Base-by-base conservation (phyloP, 2,113 vertebrate genomes). In the Microcebus jonahi region DNA sequence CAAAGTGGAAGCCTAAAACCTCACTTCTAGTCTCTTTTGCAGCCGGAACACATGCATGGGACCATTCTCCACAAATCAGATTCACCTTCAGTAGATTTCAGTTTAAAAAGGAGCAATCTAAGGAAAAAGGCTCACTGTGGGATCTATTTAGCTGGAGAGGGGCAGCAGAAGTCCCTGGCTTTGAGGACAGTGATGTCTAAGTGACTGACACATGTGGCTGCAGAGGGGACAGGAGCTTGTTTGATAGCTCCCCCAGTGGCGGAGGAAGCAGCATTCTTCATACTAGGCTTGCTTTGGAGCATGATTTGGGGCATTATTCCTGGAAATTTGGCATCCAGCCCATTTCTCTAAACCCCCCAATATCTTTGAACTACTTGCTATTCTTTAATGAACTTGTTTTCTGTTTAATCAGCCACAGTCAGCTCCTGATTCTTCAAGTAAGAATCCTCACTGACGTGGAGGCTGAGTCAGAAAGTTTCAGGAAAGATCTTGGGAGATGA, bases 371-470 rank as follows among this genome's bases (percentile, higher is more conserved):
- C 57, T 94, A 59, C 71, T 42, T 0, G 0, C 53, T 87, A 59
- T 89, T 90, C 86, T 80, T 94, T 95, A 94, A 95, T 96, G 91
- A 96, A 83, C 89, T 63, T 81, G 45, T 95, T 96, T 94, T 68
- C 88, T 90, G 91, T 45, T 86, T 94, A 65, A 89, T 95, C 89
- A 94, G 93, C 95, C 77, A 61, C 27, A 76, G 48, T 80, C 65
- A 79, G 61, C 73, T 93, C 75, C 81, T 83, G 77, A 34, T 73
- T 92, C 91, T 96, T 93, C 61, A 81, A 81, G 39, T 76, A 82
- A 85, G 68, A 94, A 85, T 31, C 61, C 50, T 20, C 53, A 36
- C 17, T 77, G 81, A 92, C 39, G 29, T 92, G 53, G 68, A 91
- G 68, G 79, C 93, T 91, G 94, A 96, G 34, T 96, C 93, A 95